Conservation (phyloP, 2,888 invertebrate genomes). For the Sarcophaga carnaria region DNA sequence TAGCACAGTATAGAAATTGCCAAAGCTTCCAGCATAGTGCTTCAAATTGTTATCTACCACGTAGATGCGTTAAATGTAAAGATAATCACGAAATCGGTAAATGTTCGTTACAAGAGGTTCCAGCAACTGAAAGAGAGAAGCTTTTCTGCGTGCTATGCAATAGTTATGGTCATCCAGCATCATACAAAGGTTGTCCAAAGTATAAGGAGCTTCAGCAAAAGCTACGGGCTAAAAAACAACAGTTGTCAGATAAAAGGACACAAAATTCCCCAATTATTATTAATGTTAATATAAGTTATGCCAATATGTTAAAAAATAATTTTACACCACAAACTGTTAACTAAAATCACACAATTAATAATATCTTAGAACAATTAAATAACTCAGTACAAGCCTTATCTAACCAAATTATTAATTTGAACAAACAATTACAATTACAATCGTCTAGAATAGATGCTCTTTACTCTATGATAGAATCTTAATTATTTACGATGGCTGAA, state of each 20-base stretch:
- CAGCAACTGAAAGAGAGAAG: neutral
- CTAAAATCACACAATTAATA: neutral
- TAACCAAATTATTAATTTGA: too few relatives aligned
- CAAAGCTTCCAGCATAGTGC: slow-evolving; percentile 10
- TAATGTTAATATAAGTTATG: slow-evolving; percentile 18
- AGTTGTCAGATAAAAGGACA: slow-evolving; percentile 6
- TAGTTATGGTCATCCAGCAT: too few relatives aligned
- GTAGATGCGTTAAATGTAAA: neutral
- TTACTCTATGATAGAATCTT: neutral
- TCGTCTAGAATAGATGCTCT: too few relatives aligned
- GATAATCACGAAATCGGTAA: slow-evolving; percentile 3
- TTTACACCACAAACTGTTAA: slow-evolving; percentile 10
- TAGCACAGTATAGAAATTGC: slow-evolving; percentile 12
- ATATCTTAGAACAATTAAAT: neutral
- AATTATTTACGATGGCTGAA: neutral
- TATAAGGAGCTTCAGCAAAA: too few relatives aligned
- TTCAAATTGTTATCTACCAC: slow-evolving; percentile 7
- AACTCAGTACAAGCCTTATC: too few relatives aligned
- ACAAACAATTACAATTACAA: slow-evolving; percentile 14
- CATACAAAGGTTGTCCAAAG: too few relatives aligned
- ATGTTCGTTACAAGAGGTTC: slow-evolving; percentile 4
- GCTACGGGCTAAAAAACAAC: slow-evolving; percentile 10
- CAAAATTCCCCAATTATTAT: slow-evolving; percentile 19
- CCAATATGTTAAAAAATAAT: slow-evolving; percentile 10
- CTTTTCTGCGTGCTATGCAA: too few relatives aligned